Evolutionary conservation across 2,113 vertebrate species (phyloP).

Genomic region (Mormyrus iriodes): DNA sequence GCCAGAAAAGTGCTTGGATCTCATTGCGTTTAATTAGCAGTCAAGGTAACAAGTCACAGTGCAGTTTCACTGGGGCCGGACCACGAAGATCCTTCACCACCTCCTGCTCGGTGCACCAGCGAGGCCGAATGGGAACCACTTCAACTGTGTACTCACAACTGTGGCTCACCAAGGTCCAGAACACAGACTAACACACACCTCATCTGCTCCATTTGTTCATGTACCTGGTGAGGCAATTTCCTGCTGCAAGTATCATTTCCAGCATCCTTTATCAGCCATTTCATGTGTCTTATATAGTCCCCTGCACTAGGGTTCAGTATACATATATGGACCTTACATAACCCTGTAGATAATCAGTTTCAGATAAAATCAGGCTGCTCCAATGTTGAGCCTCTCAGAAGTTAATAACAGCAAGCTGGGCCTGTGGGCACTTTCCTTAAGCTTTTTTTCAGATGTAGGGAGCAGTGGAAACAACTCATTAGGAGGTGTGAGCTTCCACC

Average conservation of each 20-base stretch:
- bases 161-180: background rate
- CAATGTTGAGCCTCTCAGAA: conserved; percentile 4
- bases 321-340: conserved; percentile 12
- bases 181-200: background rate
- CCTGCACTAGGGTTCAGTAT: background rate
- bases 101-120: background rate
- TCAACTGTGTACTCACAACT: background rate
- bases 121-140: background rate
- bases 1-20: background rate
- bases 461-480: conserved; percentile 27
- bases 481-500: conserved; percentile 12
- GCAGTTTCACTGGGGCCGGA: background rate
- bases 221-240: background rate
- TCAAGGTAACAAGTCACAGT: background rate
- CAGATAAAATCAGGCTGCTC: conserved; percentile 11
- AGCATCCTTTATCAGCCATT: background rate
- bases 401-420: conserved; percentile 6
- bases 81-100: background rate
- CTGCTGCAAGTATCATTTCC: background rate
- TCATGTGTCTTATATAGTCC: background rate
- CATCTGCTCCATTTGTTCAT: background rate
- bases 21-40: background rate
- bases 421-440: background rate
- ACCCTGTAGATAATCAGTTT: background rate
- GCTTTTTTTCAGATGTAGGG: conserved; percentile 16